These are phyloP conservation scores for Epiblema foenella DNA, from an alignment of 2,888 invertebrate species.

Conservation along the genomic window DNA sequence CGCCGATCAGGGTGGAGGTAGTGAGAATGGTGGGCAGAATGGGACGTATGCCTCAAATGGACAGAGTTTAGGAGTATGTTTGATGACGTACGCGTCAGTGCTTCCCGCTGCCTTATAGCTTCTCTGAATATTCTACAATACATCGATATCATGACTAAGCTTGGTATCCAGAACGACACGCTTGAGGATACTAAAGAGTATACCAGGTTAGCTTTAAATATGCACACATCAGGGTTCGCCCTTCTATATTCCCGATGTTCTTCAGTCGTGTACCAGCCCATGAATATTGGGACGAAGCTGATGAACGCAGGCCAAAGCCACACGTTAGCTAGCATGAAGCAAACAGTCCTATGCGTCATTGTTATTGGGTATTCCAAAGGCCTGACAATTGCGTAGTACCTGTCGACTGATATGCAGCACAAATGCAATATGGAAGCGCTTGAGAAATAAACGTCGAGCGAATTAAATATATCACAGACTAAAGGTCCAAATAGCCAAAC, in stretches of 20 bases:
- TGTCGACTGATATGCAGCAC: constrained; percentile 97
- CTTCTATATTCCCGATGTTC: constrained; percentile 88
- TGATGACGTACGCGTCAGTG: constrained; percentile 93
- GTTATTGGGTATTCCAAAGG: constrained; percentile 96
- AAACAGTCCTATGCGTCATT: constrained; percentile 93
- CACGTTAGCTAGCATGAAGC: constrained; percentile 93
- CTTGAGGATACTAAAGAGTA: constrained; percentile 95
- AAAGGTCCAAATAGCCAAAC: constrained; percentile 96
- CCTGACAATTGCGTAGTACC: constrained; percentile 95
- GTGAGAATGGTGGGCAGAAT: constrained; percentile 87
- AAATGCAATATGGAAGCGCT: constrained; percentile 96
- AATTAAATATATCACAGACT: constrained; percentile 98
- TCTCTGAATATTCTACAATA: constrained; percentile 94
- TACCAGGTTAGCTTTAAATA: constrained; percentile 93
- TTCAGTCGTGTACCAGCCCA: constrained; percentile 97
- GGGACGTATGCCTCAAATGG: constrained; percentile 91
- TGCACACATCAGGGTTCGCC: constrained; percentile 90
- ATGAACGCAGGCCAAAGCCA: constrained; percentile 97
- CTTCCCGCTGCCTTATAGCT: constrained; percentile 92
- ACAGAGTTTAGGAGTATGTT: constrained; percentile 94
- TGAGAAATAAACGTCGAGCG: constrained; percentile 96
- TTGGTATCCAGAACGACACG: constrained; percentile 97
- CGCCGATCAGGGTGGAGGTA: constrained; percentile 78
- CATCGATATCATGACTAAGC: constrained; percentile 96
- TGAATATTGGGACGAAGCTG: constrained; percentile 97